A percentile compares a stretch with the other conserved stretches of the same genome.
Conservation (phyloP, 2,113 vertebrate genomes). For the Ophthalmotilapia sp. region DNA sequence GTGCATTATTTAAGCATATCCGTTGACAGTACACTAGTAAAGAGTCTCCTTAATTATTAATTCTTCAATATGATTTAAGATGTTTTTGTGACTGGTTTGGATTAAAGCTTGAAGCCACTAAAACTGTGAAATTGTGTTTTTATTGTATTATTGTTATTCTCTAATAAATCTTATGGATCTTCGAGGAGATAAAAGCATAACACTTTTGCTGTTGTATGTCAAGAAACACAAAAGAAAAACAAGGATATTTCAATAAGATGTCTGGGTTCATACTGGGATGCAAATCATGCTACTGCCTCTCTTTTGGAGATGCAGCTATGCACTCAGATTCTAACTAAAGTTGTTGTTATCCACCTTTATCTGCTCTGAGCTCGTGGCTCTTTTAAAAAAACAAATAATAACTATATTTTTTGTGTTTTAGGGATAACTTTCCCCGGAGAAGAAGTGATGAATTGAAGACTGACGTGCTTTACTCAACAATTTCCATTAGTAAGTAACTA, state of each 20-base stretch:
- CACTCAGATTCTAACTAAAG: no score
- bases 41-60: background rate
- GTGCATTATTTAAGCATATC: slow-evolving; percentile 9
- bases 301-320: background rate
- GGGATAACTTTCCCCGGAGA: slow-evolving; percentile 71
- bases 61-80: background rate
- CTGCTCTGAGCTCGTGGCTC: background rate
- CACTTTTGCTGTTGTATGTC: background rate
- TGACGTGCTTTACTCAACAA: slow-evolving; percentile 27
- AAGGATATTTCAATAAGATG: background rate
- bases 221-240: background rate
- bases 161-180: background rate
- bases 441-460: slow-evolving; percentile 57
- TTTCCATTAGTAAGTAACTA: slow-evolving; percentile 59
- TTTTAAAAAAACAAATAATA: background rate
- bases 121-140: background rate
- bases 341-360: no score
- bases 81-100: background rate
- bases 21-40: background rate
- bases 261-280: background rate
- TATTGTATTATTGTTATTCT: background rate
- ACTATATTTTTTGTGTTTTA: slow-evolving; percentile 58
- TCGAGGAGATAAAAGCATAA: background rate
- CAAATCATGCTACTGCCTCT: background rate
- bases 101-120: background rate